Conservation (phyloP, 2,888 invertebrate genomes). For the Drosophila paracracens region DNA sequence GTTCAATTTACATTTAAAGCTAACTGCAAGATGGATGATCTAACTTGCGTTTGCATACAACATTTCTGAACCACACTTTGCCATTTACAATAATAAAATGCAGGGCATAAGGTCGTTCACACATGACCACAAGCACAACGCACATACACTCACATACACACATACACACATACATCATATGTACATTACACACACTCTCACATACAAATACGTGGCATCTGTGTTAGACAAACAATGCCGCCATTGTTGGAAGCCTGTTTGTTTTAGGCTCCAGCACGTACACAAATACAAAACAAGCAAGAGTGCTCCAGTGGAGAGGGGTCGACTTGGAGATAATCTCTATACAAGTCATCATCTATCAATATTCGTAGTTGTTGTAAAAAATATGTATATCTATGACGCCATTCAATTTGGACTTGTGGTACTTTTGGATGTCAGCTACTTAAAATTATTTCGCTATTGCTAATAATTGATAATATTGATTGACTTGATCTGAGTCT, state of each 20-base stretch:
- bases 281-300: conserved; percentile 49
- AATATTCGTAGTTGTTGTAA: not conserved
- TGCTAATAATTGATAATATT: not conserved
- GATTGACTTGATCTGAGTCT: not conserved
- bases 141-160: not conserved
- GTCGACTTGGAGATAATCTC: not conserved
- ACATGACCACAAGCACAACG: not conserved
- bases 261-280: conserved; percentile 53
- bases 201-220: not conserved
- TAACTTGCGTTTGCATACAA: conserved; percentile 12
- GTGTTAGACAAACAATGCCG: conserved; percentile 40
- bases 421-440: not conserved
- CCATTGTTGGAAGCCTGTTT: conserved; percentile 50
- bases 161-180: not conserved
- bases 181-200: not conserved
- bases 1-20: conserved; percentile 6
- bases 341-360: not conserved
- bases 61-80: conserved; percentile 7
- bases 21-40: conserved; percentile 11
- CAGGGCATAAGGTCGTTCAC: conserved; percentile 16
- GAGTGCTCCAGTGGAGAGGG: not conserved
- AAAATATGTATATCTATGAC: not conserved
- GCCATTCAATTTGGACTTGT: not conserved
- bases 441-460: not conserved
- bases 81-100: conserved; percentile 19